phyloP scores from a whole-genome alignment of 2,797 vertebrate genomes.

The Anas acuta region DNA sequence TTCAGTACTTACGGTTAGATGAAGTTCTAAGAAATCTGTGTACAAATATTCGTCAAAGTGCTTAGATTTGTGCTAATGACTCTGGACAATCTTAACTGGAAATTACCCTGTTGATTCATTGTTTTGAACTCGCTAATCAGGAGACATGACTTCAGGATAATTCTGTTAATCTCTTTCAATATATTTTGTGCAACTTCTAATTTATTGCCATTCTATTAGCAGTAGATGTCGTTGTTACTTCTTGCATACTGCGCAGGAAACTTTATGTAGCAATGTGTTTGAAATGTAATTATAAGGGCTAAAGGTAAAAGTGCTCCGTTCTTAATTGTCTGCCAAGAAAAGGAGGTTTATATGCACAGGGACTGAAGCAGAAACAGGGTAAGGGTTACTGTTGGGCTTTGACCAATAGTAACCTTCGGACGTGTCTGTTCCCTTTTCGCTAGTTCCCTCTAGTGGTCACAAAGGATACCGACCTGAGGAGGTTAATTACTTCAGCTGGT shows the following conservation, averaged over 20 bases:
- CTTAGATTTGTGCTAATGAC: background rate
- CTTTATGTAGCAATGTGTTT: background rate
- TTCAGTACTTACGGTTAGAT: background rate
- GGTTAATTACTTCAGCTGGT: background rate
- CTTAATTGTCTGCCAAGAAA: background rate
- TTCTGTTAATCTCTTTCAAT: background rate
- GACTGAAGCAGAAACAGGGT: constrained; percentile 2
- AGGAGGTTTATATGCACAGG: background rate
- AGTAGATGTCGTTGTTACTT: background rate
- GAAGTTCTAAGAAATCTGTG: background rate
- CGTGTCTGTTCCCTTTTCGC: background rate
- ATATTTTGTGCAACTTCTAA: background rate
- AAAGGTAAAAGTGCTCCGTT: constrained; percentile 26
- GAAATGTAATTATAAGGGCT: constrained; percentile 52
- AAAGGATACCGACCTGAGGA: background rate
- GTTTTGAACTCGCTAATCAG: background rate
- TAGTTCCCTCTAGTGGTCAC: constrained; percentile 75
- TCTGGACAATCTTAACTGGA: background rate
- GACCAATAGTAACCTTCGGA: constrained; percentile 81
- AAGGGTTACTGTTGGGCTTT: constrained; percentile 79
- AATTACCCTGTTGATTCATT: background rate
- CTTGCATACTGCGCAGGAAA: background rate
- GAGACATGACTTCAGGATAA: background rate
- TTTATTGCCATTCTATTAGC: background rate
- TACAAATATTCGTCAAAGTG: background rate